Base-by-base conservation (phyloP, 2,888 invertebrate genomes). In the Heterodera filipjevi region DNA sequence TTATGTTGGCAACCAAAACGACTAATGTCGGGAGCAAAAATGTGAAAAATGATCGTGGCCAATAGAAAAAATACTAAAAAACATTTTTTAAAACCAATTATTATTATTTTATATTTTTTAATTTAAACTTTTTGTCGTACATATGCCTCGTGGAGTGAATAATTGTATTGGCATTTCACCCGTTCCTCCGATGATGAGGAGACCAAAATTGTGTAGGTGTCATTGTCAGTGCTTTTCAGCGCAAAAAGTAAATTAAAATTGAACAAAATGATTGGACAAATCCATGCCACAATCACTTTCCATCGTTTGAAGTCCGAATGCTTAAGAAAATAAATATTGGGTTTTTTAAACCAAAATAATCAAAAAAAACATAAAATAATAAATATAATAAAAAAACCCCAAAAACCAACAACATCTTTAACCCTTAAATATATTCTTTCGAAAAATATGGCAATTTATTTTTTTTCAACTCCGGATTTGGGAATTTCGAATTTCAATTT, bases 11-110 rank as follows among this genome's bases (percentile, higher is more conserved):
- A 35, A 73, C 22, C 27, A 73, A 49, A 14, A 73, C 73, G 12
- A 68, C 75, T 14, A 75, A 30, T 27, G 59, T 30, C 19, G 75
- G 75, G 30, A 75, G n/a, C 16, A 75, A 46, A 64, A 75, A 75
- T 1, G 44, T 33, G 46, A 75, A 66, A 32, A 75, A 75, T 46
- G 59, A 46, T 32, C 75, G 46, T 22, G 75, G 75, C 44, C 75
- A 66, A 33, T 53, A 68, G 59, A 75, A 66, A 33, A 75, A 33
- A 27, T 49, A 64, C 75, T 75, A 22, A 59, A 59, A n/a, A 73
- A 30, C 27, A 8, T 30, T 53, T 32, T 33, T 5, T 10, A 27
- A 32, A 53, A 53, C 16, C n/a, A 66, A 1, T n/a, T 59, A 27
- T n/a, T 27, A 27, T n/a, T 27, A 27, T n/a, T 59, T 6, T 8